Base-by-base conservation (phyloP, 2,888 invertebrate species). In the Rugalucina vietnamica region DNA sequence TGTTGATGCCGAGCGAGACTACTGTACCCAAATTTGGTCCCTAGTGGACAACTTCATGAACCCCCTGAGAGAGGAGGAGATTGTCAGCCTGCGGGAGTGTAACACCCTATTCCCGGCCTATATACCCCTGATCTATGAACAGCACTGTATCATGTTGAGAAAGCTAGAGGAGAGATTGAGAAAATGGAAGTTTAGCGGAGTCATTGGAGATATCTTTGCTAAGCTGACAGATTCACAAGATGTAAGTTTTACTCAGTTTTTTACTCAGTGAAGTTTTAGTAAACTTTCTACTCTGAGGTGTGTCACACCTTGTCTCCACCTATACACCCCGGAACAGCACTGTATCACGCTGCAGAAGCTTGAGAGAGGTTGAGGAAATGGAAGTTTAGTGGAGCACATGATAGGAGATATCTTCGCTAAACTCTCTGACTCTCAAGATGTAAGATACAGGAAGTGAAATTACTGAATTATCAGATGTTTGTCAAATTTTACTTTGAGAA, bases 21-120 rank as follows among this genome's bases (percentile, higher is more conserved):
- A 95, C 90, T 95, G 95, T 89, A 91, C 93, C 24, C 94, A 94
- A n/a, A 91, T 95, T 65, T 95, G 95, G 95, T 94, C 94, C 0
- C 90, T 95, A 49, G 91, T 95, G 65, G 95, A 95, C 79, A 93
- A 92, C 24, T 95, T 94, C 87, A 93, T 94, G 29, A 92, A 93
- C 69, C 95, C 95, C 0, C 90, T 95, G 39, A 94, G 93, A 81
- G 89, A 91, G 32, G 90, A 89, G 34, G 90, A 90, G 43, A 87
- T 91, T 43, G 84, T 93, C 69, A 86, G 86, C 37, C 49, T 85
- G 12, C 76, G 90, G 49, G 91, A 92, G 72, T 92, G 86, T 88
- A 94, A 94, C 83, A 90, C 94, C 8, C 91, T 95, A 82, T 95
- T 95, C 86, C 95, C 95, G 1, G 91, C 94, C 32, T 95, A 95